phyloP scores from a whole-genome alignment of 2,888 invertebrate genomes.

The Brachycybe producta region DNA sequence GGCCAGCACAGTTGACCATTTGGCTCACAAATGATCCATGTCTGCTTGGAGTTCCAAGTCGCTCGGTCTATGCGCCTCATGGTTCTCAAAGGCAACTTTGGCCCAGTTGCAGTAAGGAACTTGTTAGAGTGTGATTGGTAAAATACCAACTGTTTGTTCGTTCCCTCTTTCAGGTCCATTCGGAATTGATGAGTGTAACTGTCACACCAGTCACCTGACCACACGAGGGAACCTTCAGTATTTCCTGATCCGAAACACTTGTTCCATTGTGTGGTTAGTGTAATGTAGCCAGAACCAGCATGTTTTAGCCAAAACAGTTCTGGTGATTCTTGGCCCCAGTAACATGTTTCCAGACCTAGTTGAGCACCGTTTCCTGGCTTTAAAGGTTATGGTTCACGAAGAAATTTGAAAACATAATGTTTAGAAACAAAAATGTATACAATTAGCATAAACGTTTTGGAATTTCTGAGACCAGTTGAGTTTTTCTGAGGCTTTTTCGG shows the following conservation, averaged over 20 bases:
- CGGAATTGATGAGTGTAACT: background rate
- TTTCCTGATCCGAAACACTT: constrained; percentile 6
- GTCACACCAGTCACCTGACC: constrained; percentile 11
- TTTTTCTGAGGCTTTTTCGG: no score
- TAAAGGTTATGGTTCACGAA: no score
- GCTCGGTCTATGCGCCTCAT: background rate
- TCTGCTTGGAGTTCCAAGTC: background rate
- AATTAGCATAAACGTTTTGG: no score
- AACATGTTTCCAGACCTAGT: constrained; percentile 5
- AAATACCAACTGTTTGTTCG: background rate
- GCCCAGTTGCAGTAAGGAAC: background rate
- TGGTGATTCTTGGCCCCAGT: constrained; percentile 13
- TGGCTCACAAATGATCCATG: constrained; percentile 9
- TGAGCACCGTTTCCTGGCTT: constrained; percentile 8
- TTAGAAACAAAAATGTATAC: no score
- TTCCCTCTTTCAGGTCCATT: background rate
- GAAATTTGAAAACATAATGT: no score
- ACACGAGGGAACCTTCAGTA: constrained; percentile 1
- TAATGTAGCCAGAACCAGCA: constrained; percentile 6
- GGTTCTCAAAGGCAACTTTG: no score
- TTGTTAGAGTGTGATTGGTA: background rate
- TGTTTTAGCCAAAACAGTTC: constrained; percentile 8
- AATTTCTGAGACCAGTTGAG: no score
- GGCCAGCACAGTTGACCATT: constrained; percentile 8
- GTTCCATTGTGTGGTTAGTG: constrained; percentile 8